phyloP scores from a whole-genome alignment of 2,113 vertebrate genomes.

The Sphyrna mokarran region DNA sequence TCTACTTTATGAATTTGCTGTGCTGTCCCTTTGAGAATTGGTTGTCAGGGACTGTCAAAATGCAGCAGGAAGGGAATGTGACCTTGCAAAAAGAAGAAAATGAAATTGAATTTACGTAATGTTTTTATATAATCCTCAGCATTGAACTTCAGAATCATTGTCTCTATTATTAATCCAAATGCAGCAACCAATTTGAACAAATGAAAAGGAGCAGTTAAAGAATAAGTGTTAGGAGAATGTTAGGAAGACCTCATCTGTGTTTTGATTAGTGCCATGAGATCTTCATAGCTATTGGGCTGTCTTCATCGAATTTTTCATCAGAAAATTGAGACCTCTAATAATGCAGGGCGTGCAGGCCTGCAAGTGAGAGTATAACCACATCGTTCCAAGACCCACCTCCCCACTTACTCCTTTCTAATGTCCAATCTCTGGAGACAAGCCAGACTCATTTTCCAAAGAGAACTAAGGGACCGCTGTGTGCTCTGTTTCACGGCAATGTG shows the following conservation, averaged over 20 bases:
- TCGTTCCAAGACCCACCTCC: too few relatives aligned
- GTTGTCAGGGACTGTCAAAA: background rate
- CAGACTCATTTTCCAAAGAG: too few relatives aligned
- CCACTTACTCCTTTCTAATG: too few relatives aligned
- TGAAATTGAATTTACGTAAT: background rate
- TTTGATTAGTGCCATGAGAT: too few relatives aligned
- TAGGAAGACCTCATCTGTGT: background rate
- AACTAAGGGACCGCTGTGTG: too few relatives aligned
- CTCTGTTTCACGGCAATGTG: too few relatives aligned
- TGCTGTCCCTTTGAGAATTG: background rate
- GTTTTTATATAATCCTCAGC: background rate
- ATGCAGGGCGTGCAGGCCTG: too few relatives aligned
- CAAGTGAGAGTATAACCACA: too few relatives aligned
- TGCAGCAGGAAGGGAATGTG: background rate
- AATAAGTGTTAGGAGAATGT: background rate
- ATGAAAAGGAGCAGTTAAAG: background rate
- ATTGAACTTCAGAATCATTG: background rate
- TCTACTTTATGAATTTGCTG: background rate
- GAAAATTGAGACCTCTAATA: too few relatives aligned
- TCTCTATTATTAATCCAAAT: background rate
- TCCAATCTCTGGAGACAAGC: too few relatives aligned
- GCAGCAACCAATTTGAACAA: background rate
- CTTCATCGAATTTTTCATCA: too few relatives aligned
- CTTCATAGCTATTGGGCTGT: too few relatives aligned
- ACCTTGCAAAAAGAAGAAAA: background rate